These are phyloP conservation scores for Cathartes aura DNA, from an alignment of 2,113 vertebrate species.

Conservation along the genomic window DNA sequence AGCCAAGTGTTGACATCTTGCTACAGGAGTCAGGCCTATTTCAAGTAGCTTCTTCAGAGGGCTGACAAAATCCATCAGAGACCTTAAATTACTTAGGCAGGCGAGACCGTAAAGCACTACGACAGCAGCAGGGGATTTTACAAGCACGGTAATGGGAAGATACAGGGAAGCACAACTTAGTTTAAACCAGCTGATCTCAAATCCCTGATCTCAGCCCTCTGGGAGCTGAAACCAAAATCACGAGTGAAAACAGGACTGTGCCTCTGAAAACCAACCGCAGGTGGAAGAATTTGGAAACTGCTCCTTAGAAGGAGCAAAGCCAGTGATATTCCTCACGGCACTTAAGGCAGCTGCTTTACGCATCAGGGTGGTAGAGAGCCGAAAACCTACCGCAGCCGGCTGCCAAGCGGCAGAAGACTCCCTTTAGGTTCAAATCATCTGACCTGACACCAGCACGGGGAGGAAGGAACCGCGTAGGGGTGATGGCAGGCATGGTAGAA, in stretches of 20 bases:
- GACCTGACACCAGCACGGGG: background rate
- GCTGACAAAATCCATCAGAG: background rate
- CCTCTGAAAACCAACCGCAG: background rate
- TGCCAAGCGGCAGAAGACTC: background rate
- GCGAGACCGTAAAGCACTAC: background rate
- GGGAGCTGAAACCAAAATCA: background rate
- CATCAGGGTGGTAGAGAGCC: background rate
- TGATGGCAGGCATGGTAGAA: background rate
- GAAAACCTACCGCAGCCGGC: rapidly evolving
- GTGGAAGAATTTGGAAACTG: background rate
- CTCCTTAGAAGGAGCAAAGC: background rate
- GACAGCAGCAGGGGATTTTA: background rate
- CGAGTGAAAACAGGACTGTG: background rate
- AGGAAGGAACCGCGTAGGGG: background rate
- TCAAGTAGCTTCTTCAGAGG: background rate
- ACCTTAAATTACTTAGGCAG: background rate
- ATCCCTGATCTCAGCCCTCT: background rate
- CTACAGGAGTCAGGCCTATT: background rate
- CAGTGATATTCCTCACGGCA: background rate
- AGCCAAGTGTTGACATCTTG: background rate
- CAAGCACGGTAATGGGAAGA: background rate
- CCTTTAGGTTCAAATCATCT: background rate
- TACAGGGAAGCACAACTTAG: background rate
- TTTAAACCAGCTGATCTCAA: background rate
- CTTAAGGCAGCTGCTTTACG: background rate